Conservation (phyloP, 30 jellyfish, hydroid and myxozoan species). For the Turritopsis dohrnii region DNA sequence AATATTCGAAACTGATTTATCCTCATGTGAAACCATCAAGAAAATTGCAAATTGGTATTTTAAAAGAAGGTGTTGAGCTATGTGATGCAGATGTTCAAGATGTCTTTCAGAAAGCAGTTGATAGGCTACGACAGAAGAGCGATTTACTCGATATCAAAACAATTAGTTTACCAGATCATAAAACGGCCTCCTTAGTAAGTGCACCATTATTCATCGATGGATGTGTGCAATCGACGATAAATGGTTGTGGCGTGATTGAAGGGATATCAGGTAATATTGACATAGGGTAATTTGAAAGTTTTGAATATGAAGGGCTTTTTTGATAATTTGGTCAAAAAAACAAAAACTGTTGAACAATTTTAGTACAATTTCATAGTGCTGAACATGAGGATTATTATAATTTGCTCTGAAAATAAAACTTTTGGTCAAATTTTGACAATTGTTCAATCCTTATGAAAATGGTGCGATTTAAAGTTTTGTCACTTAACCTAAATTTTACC, state of each 20-base stretch:
- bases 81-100: conserved; percentile 14
- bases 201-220: neutral
- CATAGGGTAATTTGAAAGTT: too few relatives aligned
- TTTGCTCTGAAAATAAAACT: too few relatives aligned
- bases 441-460: too few relatives aligned
- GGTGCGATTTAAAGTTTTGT: too few relatives aligned
- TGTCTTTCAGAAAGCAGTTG: neutral
- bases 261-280: neutral
- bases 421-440: too few relatives aligned
- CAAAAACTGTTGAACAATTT: too few relatives aligned
- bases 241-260: neutral
- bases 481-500: too few relatives aligned
- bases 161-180: conserved; percentile 12
- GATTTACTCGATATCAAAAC: neutral
- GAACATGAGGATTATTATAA: too few relatives aligned
- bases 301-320: too few relatives aligned
- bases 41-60: neutral
- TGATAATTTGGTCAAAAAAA: too few relatives aligned
- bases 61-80: neutral
- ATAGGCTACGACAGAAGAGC: neutral
- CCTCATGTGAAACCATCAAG: conserved; percentile 8
- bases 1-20: neutral
- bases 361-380: too few relatives aligned
- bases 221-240: neutral
- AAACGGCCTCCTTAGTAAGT: neutral